These are phyloP conservation scores for Carcinoscorpius rotundicauda DNA, from an alignment of 1,140 invertebrate genomes.

Conservation along the genomic window DNA sequence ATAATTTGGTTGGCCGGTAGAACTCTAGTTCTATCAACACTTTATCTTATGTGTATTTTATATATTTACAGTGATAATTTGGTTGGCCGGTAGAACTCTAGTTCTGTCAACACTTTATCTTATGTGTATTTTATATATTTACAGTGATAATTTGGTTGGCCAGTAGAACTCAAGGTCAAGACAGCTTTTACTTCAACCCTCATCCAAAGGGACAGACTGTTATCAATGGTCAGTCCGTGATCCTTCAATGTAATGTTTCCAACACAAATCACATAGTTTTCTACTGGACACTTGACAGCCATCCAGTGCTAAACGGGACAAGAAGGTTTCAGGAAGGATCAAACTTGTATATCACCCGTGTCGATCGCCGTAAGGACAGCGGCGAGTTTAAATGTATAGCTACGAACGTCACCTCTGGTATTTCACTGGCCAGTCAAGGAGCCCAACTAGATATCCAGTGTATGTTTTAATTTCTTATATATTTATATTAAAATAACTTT, in stretches of 20 bases:
- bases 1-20: too few relatives aligned
- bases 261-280: constrained; percentile 40
- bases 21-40: too few relatives aligned
- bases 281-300: constrained; percentile 45
- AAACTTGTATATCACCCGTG: constrained; percentile 44
- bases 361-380: constrained; percentile 41
- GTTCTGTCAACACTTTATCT: too few relatives aligned
- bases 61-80: too few relatives aligned
- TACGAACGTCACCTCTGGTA: constrained; percentile 41
- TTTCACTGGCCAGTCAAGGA: constrained; percentile 43
- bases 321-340: constrained; percentile 44
- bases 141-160: too few relatives aligned
- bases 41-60: too few relatives aligned
- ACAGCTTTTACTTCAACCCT: constrained; percentile 45
- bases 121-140: too few relatives aligned
- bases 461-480: constrained; percentile 35
- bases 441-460: constrained; percentile 48
- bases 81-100: too few relatives aligned
- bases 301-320: constrained; percentile 42
- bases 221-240: constrained; percentile 40
- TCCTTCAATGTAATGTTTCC: constrained; percentile 46
- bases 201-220: constrained; percentile 37
- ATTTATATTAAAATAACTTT: too few relatives aligned
- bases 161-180: constrained; percentile 25
- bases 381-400: constrained; percentile 50